phyloP scores from a whole-genome alignment of 1,140 invertebrate genomes.

The Listronotus bonariensis region DNA sequence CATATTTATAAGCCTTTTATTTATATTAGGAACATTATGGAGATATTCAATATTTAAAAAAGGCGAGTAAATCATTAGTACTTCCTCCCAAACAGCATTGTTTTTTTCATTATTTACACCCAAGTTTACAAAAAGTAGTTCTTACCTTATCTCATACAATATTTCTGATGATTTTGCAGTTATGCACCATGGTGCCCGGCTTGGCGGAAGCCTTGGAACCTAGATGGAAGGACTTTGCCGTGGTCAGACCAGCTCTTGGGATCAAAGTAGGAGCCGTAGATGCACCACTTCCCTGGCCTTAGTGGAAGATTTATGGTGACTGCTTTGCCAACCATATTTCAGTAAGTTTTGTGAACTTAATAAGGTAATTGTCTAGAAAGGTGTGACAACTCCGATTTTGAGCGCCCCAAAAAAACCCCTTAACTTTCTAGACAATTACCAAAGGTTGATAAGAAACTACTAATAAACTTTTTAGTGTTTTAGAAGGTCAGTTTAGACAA shows the following conservation, averaged over 20 bases:
- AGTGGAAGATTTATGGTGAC: constrained; percentile 98
- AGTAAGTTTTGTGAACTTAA: constrained; percentile 69
- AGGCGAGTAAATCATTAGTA: background rate
- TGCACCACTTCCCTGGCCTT: constrained; percentile 89
- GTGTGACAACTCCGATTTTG: too few species aligned
- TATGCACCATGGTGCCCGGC: constrained; percentile 99
- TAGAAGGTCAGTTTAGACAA: constrained; percentile 92
- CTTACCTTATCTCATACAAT: background rate
- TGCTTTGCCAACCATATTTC: constrained; percentile 97
- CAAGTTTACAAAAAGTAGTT: background rate
- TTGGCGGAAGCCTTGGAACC: constrained; percentile 88
- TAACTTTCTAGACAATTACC: too few species aligned
- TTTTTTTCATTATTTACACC: background rate
- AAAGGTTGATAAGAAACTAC: too few species aligned
- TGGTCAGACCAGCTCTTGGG: constrained; percentile 74
- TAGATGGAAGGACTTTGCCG: constrained; percentile 86
- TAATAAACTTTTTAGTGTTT: constrained; percentile 70
- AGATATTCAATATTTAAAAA: background rate
- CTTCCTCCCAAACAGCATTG: background rate
- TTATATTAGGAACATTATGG: background rate
- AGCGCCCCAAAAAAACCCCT: too few species aligned
- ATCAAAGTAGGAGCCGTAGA: constrained; percentile 91
- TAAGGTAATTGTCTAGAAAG: too few species aligned
- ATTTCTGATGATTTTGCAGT: constrained; percentile 59
- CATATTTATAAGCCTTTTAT: background rate